Percentiles rank a stretch among this genome's conserved stretches.
Evolutionary conservation across 2,888 invertebrate species (phyloP).

Genomic region (Pammene aurita): DNA sequence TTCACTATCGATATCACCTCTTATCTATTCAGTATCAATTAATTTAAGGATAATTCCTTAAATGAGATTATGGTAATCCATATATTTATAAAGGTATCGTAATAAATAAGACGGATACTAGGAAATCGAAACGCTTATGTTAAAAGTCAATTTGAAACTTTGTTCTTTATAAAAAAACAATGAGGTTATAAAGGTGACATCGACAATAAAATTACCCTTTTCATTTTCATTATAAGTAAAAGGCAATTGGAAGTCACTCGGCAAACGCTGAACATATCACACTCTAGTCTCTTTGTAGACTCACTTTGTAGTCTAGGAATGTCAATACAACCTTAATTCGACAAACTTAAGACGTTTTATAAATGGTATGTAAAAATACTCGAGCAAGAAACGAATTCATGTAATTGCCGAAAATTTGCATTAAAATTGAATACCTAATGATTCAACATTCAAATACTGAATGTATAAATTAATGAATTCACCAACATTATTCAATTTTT

Average conservation of each 20-base stretch:
- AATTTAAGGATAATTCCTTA: neutral
- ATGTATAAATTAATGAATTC: conserved; percentile 17
- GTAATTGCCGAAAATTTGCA: neutral
- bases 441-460: conserved; percentile 26
- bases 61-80: neutral
- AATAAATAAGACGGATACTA: too few relatives aligned
- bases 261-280: conserved; percentile 14
- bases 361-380: conserved; percentile 4
- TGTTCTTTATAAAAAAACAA: neutral
- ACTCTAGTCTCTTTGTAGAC: too few relatives aligned
- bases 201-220: neutral
- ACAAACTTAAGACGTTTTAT: neutral
- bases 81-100: neutral
- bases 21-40: neutral
- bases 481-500: conserved; percentile 3
- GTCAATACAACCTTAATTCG: conserved; percentile 31
- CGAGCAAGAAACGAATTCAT: neutral
- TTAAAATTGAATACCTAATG: neutral
- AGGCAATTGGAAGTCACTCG: conserved; percentile 34
- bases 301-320: conserved; percentile 23
- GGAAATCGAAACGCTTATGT: too few relatives aligned
- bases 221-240: conserved; percentile 25
- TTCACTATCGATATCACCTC: conserved; percentile 4
- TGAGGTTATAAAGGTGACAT: neutral
- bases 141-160: too few relatives aligned